Conservation (phyloP, 2,888 invertebrate genomes). For the Phyto melanocephala region DNA sequence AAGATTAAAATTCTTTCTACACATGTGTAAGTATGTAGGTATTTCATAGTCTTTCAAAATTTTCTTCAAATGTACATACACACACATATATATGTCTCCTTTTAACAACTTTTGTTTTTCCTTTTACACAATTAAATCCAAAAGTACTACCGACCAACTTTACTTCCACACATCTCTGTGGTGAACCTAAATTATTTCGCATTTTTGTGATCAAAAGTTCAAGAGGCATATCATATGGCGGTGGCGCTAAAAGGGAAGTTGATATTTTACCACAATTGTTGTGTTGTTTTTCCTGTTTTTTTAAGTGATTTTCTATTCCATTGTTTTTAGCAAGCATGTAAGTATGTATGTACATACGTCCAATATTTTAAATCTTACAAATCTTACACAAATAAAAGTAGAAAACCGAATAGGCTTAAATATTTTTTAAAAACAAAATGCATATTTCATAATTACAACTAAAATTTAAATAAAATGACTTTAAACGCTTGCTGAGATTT, state of each 20-base stretch:
- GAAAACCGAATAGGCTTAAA: not conserved
- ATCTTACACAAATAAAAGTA: too few species aligned
- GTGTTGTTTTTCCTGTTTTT: constrained; percentile 34
- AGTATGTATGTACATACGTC: too few species aligned
- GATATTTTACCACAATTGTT: constrained; percentile 54
- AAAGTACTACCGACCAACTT: not conserved
- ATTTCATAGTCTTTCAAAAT: too few species aligned
- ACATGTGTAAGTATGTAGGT: too few species aligned
- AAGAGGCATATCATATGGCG: constrained; percentile 50
- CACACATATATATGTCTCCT: too few species aligned
- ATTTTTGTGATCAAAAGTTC: constrained; percentile 43
- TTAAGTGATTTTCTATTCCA: constrained; percentile 16
- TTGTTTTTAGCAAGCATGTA: not conserved
- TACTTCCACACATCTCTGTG: constrained; percentile 35
- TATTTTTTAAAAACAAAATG: not conserved
- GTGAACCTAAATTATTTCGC: constrained; percentile 47
- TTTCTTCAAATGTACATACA: too few species aligned
- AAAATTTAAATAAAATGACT: not conserved
- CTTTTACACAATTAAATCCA: too few species aligned
- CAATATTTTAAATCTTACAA: too few species aligned
- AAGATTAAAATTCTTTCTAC: too few species aligned
- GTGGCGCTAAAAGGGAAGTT: constrained; percentile 43
- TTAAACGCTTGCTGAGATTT: not conserved
- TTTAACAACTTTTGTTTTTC: too few species aligned
- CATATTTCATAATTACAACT: not conserved